phyloP scores from a whole-genome alignment of 2,888 invertebrate genomes.

The Chrysolina haemoptera region DNA sequence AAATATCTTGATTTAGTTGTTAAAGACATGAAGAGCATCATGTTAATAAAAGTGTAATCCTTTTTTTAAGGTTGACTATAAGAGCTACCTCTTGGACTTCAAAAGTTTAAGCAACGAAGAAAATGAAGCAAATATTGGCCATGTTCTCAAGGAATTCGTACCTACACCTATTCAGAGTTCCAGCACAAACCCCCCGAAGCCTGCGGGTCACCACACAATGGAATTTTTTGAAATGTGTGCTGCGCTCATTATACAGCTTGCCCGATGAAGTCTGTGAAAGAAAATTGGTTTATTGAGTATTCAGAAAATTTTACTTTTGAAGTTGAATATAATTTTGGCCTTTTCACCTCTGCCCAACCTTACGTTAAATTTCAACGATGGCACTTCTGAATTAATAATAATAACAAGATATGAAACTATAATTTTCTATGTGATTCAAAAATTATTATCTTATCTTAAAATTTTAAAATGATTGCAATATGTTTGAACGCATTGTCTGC shows the following conservation, averaged over 20 bases:
- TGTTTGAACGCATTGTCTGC: too few relatives aligned
- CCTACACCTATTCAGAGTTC: slow-evolving; percentile 63
- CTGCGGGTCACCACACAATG: slow-evolving; percentile 94
- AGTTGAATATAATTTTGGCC: background rate
- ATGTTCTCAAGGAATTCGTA: slow-evolving; percentile 62
- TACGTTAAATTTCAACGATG: too few relatives aligned
- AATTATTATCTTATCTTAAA: too few relatives aligned
- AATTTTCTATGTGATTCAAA: too few relatives aligned
- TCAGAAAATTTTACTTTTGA: background rate
- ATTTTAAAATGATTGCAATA: too few relatives aligned
- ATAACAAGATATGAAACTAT: too few relatives aligned
- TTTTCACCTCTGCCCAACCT: background rate
- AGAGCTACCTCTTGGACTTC: slow-evolving; percentile 97
- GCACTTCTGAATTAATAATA: too few relatives aligned
- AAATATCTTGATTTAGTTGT: too few relatives aligned
- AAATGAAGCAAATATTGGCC: slow-evolving; percentile 70
- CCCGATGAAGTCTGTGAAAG: slow-evolving; percentile 78
- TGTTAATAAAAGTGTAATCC: background rate
- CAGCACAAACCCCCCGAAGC: slow-evolving; percentile 56
- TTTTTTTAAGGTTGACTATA: slow-evolving; percentile 85
- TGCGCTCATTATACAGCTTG: slow-evolving; percentile 96
- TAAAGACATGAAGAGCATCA: too few relatives aligned
- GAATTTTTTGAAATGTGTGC: slow-evolving; percentile 99
- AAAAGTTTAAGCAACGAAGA: slow-evolving; percentile 92
- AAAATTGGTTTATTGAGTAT: slow-evolving; percentile 1